Evolutionary conservation across 53 echinoderm and acorn worm species (phyloP).

Genomic region (Luidia sarsii): DNA sequence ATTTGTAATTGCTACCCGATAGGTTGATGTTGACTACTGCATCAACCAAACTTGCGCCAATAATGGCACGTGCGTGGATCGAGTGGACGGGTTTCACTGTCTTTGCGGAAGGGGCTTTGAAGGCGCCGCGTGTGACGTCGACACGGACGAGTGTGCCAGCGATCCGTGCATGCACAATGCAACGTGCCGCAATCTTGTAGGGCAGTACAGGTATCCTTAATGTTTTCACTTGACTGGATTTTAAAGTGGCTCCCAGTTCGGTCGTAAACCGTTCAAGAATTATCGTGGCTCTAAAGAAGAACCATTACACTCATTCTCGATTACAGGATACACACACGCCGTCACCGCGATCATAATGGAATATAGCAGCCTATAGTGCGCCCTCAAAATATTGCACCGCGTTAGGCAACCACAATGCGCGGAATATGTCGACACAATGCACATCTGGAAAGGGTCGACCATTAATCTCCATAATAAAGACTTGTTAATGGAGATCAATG

Average conservation of each 20-base stretch:
- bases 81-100: constrained; percentile 52
- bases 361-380: background rate
- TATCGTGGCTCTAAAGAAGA: background rate
- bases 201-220: constrained; percentile 4
- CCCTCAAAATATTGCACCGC: background rate
- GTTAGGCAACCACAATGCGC: background rate
- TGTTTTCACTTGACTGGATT: background rate
- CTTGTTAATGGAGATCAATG: no score
- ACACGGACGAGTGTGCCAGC: constrained; percentile 41
- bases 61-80: constrained; percentile 45
- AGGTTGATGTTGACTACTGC: constrained; percentile 50
- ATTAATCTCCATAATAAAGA: no score
- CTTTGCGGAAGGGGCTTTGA: constrained; percentile 33
- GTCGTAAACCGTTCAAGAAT: background rate
- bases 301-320: background rate
- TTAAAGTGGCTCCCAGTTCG: background rate
- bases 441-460: no score
- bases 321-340: background rate
- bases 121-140: constrained; percentile 36
- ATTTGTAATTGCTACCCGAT: background rate
- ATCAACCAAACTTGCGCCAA: constrained; percentile 42
- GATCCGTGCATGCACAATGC: constrained; percentile 45
- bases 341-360: background rate
- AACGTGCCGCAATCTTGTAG: constrained; percentile 36
- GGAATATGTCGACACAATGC: no score